Base-by-base conservation (phyloP, 2,888 invertebrate genomes). In the Trichopria drosophilae region DNA sequence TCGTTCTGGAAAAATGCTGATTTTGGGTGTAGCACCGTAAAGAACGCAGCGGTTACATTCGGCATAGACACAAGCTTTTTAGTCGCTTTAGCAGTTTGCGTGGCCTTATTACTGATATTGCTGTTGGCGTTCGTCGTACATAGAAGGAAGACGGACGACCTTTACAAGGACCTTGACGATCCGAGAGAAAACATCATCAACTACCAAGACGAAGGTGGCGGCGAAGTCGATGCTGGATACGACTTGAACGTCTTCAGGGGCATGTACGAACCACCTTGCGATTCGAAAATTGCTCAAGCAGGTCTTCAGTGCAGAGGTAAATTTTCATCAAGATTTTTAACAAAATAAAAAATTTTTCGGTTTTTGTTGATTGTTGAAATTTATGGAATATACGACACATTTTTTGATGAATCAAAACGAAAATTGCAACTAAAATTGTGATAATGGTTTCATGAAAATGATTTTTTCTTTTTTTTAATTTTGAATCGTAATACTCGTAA, bases 171-270 rank as follows among this genome's bases (percentile, higher is more conserved):
- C 65, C 86, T 94, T 60, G 96, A 98, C 68, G 96, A 98, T 70
- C 94, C 96, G 23, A 81, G 97, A 51, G 98, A 98, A 75, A 99
- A 94, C 66, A 95, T 99, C 55, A 93, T 98, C 63, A 93, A 93
- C 64, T 98, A 99, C 69, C 93, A 95, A 69, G 97, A 98, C 67
- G 98, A 99, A 76, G 98, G 98, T 12, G 97, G 97, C 71, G 98
- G 98, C 71, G 94, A 99, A 75, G 93, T 93, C 1, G 98, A 99
- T 72, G 92, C 95, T 1, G 90, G 89, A 2, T 95, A 91, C 76
- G 93, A 95, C 72, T 81, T 95, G 51, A 88, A 87, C 55, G 89
- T 92, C 3, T 81, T 95, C 15, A 72, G 85, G 46, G 80, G 82
- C 60, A 82, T 84, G 78, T 84, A 84, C 51, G 83, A 83, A 53